phyloP scores from a whole-genome alignment of 2,888 invertebrate genomes.

The Eupithecia pulchellata region DNA sequence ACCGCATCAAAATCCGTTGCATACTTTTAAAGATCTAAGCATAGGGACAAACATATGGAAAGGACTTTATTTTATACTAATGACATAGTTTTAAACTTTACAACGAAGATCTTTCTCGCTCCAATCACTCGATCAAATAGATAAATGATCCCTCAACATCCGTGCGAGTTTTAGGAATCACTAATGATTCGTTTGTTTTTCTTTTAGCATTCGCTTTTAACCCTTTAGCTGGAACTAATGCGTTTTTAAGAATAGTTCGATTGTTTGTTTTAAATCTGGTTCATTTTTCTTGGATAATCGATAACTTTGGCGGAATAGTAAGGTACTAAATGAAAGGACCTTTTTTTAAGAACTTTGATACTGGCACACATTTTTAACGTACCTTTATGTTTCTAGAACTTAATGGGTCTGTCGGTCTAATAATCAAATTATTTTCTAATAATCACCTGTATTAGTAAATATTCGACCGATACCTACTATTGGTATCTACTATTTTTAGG shows the following conservation, averaged over 20 bases:
- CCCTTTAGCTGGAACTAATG: conserved; percentile 37
- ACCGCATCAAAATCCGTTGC: too few species aligned
- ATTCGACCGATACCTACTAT: too few species aligned
- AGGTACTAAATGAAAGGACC: neutral
- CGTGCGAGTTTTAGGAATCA: conserved; percentile 56
- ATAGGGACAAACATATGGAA: too few species aligned
- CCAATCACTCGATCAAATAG: conserved; percentile 40
- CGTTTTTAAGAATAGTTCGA: conserved; percentile 20
- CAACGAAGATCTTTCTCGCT: neutral
- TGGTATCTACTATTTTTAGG: too few species aligned
- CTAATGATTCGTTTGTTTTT: conserved; percentile 52
- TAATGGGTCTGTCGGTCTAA: too few species aligned
- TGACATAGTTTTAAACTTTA: neutral
- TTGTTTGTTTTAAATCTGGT: conserved; percentile 28
- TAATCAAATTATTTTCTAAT: too few species aligned
- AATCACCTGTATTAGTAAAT: too few species aligned
- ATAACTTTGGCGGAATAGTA: neutral
- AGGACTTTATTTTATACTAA: neutral
- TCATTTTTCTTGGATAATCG: conserved; percentile 19
- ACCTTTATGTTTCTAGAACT: too few species aligned
- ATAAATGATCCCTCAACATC: conserved; percentile 52
- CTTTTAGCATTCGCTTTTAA: conserved; percentile 37
- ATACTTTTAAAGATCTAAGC: too few species aligned
- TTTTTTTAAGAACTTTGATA: too few species aligned
- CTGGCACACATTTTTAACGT: too few species aligned